These are phyloP conservation scores for Nematostella vectensis DNA, from an alignment of 92 coral and sea anemone species.

Conservation along the genomic window DNA sequence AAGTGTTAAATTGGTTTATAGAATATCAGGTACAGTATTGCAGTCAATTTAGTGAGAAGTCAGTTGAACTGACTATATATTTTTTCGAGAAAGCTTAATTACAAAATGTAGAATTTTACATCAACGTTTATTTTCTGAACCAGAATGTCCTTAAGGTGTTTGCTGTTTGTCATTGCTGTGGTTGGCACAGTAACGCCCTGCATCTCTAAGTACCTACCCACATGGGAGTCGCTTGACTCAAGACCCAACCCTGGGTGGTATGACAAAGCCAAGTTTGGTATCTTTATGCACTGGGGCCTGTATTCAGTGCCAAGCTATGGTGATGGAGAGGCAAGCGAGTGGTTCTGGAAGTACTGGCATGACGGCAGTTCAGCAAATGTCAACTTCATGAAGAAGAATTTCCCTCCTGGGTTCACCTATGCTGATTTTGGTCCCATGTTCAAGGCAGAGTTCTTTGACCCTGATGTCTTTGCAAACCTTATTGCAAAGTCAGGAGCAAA, in stretches of 20 bases:
- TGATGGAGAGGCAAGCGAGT: too few relatives aligned
- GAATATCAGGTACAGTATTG: too few relatives aligned
- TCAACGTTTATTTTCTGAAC: too few relatives aligned
- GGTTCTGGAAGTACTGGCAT: constrained; percentile 61
- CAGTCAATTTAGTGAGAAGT: too few relatives aligned
- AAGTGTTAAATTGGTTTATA: too few relatives aligned
- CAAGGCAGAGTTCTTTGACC: too few relatives aligned
- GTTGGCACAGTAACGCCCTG: too few relatives aligned
- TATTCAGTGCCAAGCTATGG: constrained; percentile 70
- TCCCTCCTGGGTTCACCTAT: constrained; percentile 45
- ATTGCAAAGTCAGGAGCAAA: constrained; percentile 48
- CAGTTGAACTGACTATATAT: too few relatives aligned
- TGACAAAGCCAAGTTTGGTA: constrained; percentile 69
- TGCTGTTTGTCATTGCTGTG: too few relatives aligned
- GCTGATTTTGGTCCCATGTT: constrained; percentile 54
- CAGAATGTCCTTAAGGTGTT: too few relatives aligned
- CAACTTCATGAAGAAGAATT: constrained; percentile 36
- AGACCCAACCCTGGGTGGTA: constrained; percentile 70
- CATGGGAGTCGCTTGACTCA: constrained; percentile 56
- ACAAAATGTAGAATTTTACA: too few relatives aligned
- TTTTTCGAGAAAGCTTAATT: too few relatives aligned
- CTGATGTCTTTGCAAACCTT: constrained; percentile 45
- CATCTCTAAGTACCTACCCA: constrained; percentile 41
- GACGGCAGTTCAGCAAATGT: constrained; percentile 15
- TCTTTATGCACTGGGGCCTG: constrained; percentile 77